Evolutionary conservation across 2,888 invertebrate species (phyloP).

Genomic region (Ectemnius lituratus): DNA sequence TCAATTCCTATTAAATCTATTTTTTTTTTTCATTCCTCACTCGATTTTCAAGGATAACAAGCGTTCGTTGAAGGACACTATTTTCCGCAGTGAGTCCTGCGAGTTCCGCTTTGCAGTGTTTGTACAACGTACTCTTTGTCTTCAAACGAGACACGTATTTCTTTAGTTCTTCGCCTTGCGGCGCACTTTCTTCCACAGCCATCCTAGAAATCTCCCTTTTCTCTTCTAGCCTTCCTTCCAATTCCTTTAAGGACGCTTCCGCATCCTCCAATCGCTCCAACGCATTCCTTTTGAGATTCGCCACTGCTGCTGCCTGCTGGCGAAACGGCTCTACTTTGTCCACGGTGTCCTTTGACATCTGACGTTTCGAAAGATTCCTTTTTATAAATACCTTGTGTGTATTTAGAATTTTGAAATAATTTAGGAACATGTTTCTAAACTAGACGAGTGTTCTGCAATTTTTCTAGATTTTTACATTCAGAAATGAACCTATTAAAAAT

Average conservation of each 20-base stretch:
- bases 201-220: slow-evolving; percentile 66
- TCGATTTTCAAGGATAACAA: slow-evolving; percentile 85
- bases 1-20: not conserved
- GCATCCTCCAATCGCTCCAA: slow-evolving; percentile 68
- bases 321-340: slow-evolving; percentile 91
- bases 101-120: slow-evolving; percentile 87
- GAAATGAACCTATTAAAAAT: no score
- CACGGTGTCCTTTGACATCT: slow-evolving; percentile 74
- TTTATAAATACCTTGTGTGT: no score
- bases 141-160: slow-evolving; percentile 90
- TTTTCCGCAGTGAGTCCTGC: slow-evolving; percentile 88
- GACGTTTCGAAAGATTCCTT: not conserved
- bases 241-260: slow-evolving; percentile 84
- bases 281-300: slow-evolving; percentile 84
- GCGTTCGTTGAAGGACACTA: slow-evolving; percentile 86
- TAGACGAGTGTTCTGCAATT: not conserved
- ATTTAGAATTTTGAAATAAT: no score
- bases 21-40: slow-evolving; percentile 64
- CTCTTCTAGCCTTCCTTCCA: slow-evolving; percentile 77
- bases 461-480: no score
- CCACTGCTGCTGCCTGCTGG: slow-evolving; percentile 90
- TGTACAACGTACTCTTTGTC: slow-evolving; percentile 89
- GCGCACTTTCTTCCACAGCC: slow-evolving; percentile 63
- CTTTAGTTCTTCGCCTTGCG: slow-evolving; percentile 88
- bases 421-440: no score